Conservation (phyloP, 2,113 vertebrate genomes). For the Tylochromis polylepis region DNA sequence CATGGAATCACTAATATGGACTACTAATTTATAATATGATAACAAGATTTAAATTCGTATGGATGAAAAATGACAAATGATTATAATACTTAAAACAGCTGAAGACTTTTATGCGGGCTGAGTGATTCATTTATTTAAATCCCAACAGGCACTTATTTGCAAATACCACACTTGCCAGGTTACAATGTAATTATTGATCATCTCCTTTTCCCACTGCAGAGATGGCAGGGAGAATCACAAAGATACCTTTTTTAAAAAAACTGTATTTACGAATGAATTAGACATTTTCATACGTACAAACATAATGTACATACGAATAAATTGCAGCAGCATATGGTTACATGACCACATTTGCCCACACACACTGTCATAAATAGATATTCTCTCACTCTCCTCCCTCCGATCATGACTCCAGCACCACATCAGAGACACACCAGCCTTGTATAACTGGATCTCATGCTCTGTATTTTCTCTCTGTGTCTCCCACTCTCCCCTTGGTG, state of each 20-base stretch:
- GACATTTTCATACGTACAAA: not conserved
- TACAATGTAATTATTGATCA: not conserved
- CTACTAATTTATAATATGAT: not conserved
- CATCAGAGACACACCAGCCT: conserved; percentile 59
- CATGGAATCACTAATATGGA: not conserved
- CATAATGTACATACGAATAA: conserved; percentile 22
- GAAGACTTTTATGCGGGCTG: not conserved
- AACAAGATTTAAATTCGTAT: not conserved
- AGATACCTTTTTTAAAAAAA: not conserved
- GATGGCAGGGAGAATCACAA: not conserved
- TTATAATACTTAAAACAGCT: not conserved
- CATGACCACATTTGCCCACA: conserved; percentile 60
- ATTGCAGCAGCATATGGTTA: conserved; percentile 41
- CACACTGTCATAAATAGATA: conserved; percentile 54
- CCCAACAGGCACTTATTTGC: not conserved
- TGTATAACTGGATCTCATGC: conserved; percentile 46
- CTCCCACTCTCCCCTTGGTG: conserved; percentile 18
- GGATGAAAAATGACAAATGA: not conserved
- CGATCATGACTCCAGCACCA: conserved; percentile 44
- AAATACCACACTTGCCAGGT: not conserved
- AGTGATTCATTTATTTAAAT: not conserved
- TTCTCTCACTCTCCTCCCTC: conserved; percentile 26
- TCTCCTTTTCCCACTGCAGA: not conserved
- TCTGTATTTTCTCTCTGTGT: conserved; percentile 16
- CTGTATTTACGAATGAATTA: conserved; percentile 2